Conservation (phyloP, 2,113 vertebrate species). For the Planiliza haematocheilus region DNA sequence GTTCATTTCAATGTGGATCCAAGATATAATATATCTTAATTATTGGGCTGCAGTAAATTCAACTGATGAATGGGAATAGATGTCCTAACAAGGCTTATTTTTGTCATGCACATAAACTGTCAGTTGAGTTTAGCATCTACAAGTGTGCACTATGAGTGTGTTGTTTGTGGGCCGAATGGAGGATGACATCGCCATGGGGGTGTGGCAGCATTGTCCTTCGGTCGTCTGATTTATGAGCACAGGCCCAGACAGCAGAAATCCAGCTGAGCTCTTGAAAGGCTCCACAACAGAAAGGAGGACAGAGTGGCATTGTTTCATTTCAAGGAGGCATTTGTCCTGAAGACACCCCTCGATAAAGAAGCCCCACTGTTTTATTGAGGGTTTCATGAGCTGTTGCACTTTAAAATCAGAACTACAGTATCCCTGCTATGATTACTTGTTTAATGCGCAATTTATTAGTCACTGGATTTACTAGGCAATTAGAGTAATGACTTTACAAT, state of each 20-base stretch:
- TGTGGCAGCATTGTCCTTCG: slow-evolving; percentile 40
- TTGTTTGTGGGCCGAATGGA: slow-evolving; percentile 15
- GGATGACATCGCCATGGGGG: slow-evolving; percentile 46
- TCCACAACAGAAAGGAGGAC: slow-evolving; percentile 55
- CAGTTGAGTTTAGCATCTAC: slow-evolving; percentile 57
- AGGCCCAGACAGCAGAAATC: slow-evolving; percentile 47
- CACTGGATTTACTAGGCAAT: slow-evolving; percentile 31
- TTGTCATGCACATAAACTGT: slow-evolving; percentile 59
- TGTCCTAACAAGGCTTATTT: slow-evolving; percentile 42
- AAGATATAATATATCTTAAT: background rate
- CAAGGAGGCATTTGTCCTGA: slow-evolving; percentile 38
- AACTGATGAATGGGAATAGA: slow-evolving; percentile 51
- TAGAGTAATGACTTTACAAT: slow-evolving; percentile 36
- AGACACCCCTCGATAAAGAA: slow-evolving; percentile 34
- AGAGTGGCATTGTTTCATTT: slow-evolving; percentile 52
- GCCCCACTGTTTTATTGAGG: slow-evolving; percentile 13
- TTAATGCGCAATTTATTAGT: slow-evolving; percentile 33
- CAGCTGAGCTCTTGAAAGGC: slow-evolving; percentile 65
- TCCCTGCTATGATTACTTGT: slow-evolving; percentile 24
- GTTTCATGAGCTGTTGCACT: slow-evolving; percentile 39
- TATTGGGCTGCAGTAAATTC: slow-evolving; percentile 12
- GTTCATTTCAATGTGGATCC: background rate
- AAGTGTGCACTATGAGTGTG: slow-evolving; percentile 6
- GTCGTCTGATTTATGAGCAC: slow-evolving; percentile 48
- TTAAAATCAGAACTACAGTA: slow-evolving; percentile 18